Evolutionary conservation across 2,113 vertebrate species (phyloP).

Genomic region (Trematocara variabile): DNA sequence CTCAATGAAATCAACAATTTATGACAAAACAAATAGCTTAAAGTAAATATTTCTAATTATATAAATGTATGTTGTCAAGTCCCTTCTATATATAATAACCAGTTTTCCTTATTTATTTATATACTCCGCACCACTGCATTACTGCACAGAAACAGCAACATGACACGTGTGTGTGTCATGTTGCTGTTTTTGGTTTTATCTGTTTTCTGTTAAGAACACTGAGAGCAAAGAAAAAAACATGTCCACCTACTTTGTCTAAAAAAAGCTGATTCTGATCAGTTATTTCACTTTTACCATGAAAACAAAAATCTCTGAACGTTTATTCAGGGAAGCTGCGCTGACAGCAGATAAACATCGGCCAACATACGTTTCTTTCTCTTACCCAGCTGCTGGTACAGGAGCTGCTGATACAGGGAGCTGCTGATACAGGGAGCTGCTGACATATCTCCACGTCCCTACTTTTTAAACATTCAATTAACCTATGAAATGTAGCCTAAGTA

Average conservation of each 20-base stretch:
- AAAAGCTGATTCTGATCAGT: neutral
- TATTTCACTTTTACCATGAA: neutral
- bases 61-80: neutral
- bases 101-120: neutral
- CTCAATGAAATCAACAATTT: neutral
- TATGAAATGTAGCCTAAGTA: neutral
- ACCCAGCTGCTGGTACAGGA: neutral
- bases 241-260: neutral
- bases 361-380: neutral
- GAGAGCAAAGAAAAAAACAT: neutral
- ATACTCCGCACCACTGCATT: neutral
- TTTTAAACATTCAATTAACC: neutral
- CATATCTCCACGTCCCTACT: neutral
- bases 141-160: neutral
- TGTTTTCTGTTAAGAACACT: neutral
- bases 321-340: neutral
- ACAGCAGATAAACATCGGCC: neutral
- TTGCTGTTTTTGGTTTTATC: neutral
- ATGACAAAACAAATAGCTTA: neutral
- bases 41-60: neutral
- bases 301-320: neutral
- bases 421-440: neutral
- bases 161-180: neutral
- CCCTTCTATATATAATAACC: neutral
- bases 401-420: neutral